Conservation (phyloP, 2,113 vertebrate species). For the Bubo scandiacus region DNA sequence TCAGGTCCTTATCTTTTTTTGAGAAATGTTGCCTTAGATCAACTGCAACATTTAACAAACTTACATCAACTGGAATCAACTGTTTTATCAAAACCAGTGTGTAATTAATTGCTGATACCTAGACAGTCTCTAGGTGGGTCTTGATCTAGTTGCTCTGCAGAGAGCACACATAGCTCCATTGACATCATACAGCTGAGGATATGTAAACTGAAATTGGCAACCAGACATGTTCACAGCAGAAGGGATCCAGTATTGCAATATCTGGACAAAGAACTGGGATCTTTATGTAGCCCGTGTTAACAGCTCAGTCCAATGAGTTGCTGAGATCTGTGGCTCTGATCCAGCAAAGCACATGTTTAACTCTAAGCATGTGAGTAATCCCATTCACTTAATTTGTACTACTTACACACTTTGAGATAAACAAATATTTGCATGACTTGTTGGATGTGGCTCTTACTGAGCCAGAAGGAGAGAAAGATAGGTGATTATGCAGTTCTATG, state of each 20-base stretch:
- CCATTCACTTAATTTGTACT: constrained; percentile 33
- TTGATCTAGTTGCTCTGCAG: not conserved
- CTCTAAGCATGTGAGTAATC: not conserved
- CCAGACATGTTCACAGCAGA: not conserved
- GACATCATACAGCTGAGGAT: not conserved
- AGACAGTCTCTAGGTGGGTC: not conserved
- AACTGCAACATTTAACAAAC: not conserved
- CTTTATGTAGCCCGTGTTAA: not conserved
- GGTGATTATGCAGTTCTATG: not conserved
- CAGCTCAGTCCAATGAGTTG: not conserved
- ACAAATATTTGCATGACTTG: not conserved
- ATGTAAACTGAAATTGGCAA: not conserved
- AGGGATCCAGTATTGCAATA: not conserved
- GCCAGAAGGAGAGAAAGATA: not conserved
- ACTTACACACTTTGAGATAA: not conserved
- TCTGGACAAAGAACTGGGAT: not conserved
- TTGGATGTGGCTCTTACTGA: not conserved
- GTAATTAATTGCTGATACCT: not conserved
- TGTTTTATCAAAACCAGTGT: not conserved
- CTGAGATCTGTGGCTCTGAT: not conserved
- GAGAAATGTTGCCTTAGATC: not conserved
- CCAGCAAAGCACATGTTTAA: constrained; percentile 9
- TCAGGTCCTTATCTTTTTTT: not conserved
- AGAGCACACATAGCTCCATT: not conserved
- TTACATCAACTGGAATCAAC: not conserved